A percentile compares a stretch with the other conserved stretches of the same genome.
These are phyloP conservation scores for Bombycilla garrulus DNA, from an alignment of 2,113 vertebrate genomes.

Conservation along the genomic window DNA sequence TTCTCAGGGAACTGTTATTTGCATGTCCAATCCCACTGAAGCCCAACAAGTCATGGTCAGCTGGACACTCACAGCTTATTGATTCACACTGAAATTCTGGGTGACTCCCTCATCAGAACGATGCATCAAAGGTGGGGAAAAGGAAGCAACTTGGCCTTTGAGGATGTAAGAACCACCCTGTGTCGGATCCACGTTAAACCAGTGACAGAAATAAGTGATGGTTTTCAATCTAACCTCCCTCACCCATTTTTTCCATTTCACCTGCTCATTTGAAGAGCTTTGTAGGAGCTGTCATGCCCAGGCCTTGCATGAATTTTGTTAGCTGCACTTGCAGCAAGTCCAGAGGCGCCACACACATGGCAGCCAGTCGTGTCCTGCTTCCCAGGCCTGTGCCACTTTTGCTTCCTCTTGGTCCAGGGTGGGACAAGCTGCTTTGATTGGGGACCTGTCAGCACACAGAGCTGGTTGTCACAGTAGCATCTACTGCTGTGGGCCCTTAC, in stretches of 20 bases:
- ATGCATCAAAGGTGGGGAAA: neutral
- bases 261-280: neutral
- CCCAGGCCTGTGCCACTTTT: neutral
- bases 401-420: neutral
- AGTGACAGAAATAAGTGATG: neutral
- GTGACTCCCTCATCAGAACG: neutral
- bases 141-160: neutral
- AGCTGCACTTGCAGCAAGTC: accelerated
- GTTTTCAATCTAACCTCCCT: neutral
- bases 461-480: neutral
- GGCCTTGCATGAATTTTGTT: neutral
- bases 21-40: neutral
- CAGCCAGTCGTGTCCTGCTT: neutral
- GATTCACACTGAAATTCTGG: neutral
- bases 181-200: accelerated
- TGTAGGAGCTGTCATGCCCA: neutral
- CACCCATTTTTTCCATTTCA: neutral
- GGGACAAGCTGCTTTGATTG: neutral
- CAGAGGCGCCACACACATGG: accelerated
- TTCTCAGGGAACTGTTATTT: neutral
- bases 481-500: neutral
- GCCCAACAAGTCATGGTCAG: neutral
- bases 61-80: neutral
- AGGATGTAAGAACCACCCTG: neutral
- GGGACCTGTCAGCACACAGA: neutral